Conservation (phyloP, 2,797 vertebrate species). For the Rhabdophis nuchalis region DNA sequence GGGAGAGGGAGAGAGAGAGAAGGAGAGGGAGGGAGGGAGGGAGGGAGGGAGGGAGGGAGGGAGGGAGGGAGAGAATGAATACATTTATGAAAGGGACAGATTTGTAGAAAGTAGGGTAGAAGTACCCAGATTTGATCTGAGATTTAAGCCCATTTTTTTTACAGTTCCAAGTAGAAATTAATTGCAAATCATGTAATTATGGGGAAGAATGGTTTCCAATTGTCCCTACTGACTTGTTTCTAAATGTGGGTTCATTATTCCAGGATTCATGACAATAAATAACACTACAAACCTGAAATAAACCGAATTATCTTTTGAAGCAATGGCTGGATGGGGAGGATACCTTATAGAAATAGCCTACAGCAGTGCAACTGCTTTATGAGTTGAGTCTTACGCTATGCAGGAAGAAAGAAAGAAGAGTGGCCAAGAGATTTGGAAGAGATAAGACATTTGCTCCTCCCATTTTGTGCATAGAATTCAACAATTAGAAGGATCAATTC, state of each 20-base stretch:
- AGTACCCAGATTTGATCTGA: conserved; percentile 9
- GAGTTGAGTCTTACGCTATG: conserved; percentile 25
- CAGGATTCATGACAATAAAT: conserved; percentile 48
- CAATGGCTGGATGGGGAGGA: background rate
- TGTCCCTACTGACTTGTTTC: conserved; percentile 60
- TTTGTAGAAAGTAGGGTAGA: background rate
- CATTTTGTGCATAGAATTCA: background rate
- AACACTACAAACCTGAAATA: conserved; percentile 54
- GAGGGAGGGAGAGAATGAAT: background rate
- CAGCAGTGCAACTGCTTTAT: conserved; percentile 38
- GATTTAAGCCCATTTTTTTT: conserved; percentile 55
- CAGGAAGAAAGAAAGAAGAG: conserved; percentile 1
- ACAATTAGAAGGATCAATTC: background rate
- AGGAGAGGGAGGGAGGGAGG: background rate
- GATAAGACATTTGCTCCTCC: background rate
- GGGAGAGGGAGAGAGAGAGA: accelerated
- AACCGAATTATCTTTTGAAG: conserved; percentile 47
- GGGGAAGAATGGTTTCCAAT: conserved; percentile 58
- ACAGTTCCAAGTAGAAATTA: conserved; percentile 65
- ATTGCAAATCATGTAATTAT: conserved; percentile 68
- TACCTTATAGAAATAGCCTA: conserved; percentile 44
- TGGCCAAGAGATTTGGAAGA: background rate
- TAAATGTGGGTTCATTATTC: conserved; percentile 61
- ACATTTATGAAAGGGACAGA: background rate
- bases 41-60: background rate